Conservation (phyloP, 2,113 vertebrate genomes). For the Myrmophylax atrothorax region DNA sequence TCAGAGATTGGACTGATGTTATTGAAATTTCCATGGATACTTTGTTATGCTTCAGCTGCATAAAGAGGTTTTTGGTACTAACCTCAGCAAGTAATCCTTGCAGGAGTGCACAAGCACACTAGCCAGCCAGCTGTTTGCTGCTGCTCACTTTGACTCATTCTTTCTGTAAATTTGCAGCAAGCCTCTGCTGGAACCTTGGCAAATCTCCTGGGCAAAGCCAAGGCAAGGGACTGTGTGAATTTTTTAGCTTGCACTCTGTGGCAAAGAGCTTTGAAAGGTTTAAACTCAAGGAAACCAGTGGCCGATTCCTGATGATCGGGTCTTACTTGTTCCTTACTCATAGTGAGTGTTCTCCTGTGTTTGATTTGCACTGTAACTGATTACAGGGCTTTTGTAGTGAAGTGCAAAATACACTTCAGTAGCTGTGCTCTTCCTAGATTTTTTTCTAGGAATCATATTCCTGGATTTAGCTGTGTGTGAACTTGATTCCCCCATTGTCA, state of each 20-base stretch:
- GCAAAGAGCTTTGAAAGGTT: neutral
- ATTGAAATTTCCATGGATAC: neutral
- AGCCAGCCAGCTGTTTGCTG: neutral
- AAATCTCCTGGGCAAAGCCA: neutral
- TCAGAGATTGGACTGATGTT: neutral
- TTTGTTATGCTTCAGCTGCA: neutral
- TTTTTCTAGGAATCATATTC: rapidly evolving
- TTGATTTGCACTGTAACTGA: neutral
- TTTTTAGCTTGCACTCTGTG: neutral
- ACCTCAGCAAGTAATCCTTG: neutral
- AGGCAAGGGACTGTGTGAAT: neutral
- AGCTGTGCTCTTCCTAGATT: neutral
- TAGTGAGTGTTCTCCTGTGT: neutral
- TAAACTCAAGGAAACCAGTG: neutral
- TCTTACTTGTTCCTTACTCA: neutral
- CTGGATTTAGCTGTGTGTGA: neutral
- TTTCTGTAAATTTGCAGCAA: neutral
- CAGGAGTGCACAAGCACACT: neutral
- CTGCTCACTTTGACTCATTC: neutral
- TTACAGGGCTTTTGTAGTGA: neutral
- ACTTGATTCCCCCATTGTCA: neutral
- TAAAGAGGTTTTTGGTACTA: neutral
- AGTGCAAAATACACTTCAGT: neutral
- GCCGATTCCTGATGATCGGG: neutral
- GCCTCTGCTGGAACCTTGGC: neutral